phyloP scores from a whole-genome alignment of 1,140 invertebrate species.

The Lycorma delicatula region DNA sequence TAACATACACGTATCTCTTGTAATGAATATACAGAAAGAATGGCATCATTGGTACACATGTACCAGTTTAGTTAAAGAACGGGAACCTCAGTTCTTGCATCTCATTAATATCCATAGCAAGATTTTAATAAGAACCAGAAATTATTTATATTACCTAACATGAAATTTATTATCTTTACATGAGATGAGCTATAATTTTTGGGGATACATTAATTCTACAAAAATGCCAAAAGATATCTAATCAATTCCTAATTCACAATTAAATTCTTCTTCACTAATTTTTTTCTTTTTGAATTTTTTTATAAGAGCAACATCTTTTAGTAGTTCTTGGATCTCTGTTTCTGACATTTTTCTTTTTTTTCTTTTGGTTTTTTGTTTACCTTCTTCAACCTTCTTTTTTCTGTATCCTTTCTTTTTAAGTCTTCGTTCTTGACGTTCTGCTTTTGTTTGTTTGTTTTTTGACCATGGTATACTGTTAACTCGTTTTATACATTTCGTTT shows the following conservation, averaged over 20 bases:
- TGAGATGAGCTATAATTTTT: too few relatives aligned
- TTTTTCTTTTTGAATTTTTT: conserved; percentile 88
- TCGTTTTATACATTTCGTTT: conserved; percentile 44
- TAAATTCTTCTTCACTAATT: conserved; percentile 12
- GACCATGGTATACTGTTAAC: conserved; percentile 64
- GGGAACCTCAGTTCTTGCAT: too few relatives aligned
- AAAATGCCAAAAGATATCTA: too few relatives aligned
- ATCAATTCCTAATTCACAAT: conserved; percentile 11
- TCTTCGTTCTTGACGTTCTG: conserved; percentile 52
- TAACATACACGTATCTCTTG: too few relatives aligned
- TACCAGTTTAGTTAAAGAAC: too few relatives aligned
- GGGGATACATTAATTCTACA: too few relatives aligned
- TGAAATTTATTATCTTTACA: too few relatives aligned
- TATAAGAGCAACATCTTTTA: conserved; percentile 69
- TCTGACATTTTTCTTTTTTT: conserved; percentile 46
- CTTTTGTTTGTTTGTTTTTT: conserved; percentile 63
- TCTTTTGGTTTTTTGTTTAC: conserved; percentile 36
- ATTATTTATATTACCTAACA: too few relatives aligned
- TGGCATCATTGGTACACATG: too few relatives aligned
- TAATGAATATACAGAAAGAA: too few relatives aligned
- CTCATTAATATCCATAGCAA: too few relatives aligned
- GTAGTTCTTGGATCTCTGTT: conserved; percentile 76
- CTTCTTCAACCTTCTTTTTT: conserved; percentile 41
- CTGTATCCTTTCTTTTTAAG: conserved; percentile 48
- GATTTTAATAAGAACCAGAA: too few relatives aligned